Conservation (phyloP, 2,888 invertebrate species). For the Drosophila subsilvestris region DNA sequence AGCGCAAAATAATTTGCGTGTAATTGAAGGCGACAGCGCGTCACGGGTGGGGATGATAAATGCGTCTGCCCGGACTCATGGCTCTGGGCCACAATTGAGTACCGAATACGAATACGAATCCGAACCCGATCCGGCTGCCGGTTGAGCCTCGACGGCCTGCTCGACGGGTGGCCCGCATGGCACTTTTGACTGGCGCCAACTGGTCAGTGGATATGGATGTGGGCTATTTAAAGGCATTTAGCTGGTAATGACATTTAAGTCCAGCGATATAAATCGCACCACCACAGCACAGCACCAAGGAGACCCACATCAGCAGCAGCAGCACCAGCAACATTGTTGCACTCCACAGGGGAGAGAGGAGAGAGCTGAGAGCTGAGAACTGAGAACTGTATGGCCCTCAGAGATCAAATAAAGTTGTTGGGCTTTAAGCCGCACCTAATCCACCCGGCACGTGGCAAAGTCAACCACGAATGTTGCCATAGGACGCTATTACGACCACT, state of each 20-base stretch:
- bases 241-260: slow-evolving; percentile 67
- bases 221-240: slow-evolving; percentile 77
- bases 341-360: background rate
- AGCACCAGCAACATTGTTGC: slow-evolving; percentile 37
- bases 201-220: slow-evolving; percentile 59
- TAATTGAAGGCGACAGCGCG: slow-evolving; percentile 74
- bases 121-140: background rate
- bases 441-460: slow-evolving; percentile 31
- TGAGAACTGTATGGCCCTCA: background rate
- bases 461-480: slow-evolving; percentile 14
- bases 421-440: slow-evolving; percentile 14
- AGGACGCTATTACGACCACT: background rate
- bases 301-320: slow-evolving; percentile 9
- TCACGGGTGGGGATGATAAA: slow-evolving; percentile 61
- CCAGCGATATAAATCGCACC: slow-evolving; percentile 49
- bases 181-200: slow-evolving; percentile 49
- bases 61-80: slow-evolving; percentile 43
- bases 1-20: slow-evolving; percentile 67
- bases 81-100: background rate
- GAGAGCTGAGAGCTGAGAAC: background rate
- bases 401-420: slow-evolving; percentile 37
- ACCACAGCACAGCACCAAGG: slow-evolving; percentile 3
- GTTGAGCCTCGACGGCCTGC: slow-evolving; percentile 18
- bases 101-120: slow-evolving; percentile 27
- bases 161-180: slow-evolving; percentile 59